Conservation (phyloP, 2,888 invertebrate species). For the Melipona beecheii region DNA sequence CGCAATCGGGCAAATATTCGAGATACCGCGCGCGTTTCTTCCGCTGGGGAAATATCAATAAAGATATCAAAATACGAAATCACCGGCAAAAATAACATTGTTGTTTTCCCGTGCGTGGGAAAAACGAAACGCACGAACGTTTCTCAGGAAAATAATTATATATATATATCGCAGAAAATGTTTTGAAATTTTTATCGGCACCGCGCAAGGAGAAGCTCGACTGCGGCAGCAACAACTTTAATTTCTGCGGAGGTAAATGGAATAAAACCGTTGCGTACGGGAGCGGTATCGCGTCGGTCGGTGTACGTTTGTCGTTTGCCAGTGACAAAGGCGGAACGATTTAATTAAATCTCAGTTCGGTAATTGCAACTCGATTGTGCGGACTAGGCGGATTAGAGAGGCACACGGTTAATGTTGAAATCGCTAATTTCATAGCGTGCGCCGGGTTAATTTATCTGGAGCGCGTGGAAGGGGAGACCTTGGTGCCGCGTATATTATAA, state of each 20-base stretch:
- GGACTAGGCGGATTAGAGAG: constrained; percentile 49
- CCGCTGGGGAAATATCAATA: not conserved
- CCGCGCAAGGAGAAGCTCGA: no score
- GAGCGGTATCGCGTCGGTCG: not conserved
- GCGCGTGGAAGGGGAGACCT: constrained; percentile 8
- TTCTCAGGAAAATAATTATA: no score
- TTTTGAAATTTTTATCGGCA: no score
- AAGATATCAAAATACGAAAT: not conserved
- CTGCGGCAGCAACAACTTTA: no score
- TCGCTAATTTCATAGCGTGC: constrained; percentile 50
- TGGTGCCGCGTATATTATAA: constrained; percentile 44
- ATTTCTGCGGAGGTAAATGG: no score
- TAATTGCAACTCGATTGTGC: constrained; percentile 47
- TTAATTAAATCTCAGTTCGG: constrained; percentile 59
- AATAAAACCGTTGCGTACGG: not conserved
- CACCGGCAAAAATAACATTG: not conserved
- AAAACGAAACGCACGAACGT: no score
- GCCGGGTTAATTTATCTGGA: constrained; percentile 54
- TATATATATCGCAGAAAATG: no score
- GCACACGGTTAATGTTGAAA: constrained; percentile 51
- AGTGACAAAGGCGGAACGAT: constrained; percentile 41
- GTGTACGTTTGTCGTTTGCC: constrained; percentile 15
- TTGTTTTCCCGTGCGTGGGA: no score
- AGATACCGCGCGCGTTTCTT: not conserved
- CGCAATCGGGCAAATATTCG: not conserved